A percentile compares a stretch with the other conserved stretches of the same genome.
These are phyloP conservation scores for Sitta carolinensis DNA, from an alignment of 2,797 vertebrate genomes.

Conservation along the genomic window DNA sequence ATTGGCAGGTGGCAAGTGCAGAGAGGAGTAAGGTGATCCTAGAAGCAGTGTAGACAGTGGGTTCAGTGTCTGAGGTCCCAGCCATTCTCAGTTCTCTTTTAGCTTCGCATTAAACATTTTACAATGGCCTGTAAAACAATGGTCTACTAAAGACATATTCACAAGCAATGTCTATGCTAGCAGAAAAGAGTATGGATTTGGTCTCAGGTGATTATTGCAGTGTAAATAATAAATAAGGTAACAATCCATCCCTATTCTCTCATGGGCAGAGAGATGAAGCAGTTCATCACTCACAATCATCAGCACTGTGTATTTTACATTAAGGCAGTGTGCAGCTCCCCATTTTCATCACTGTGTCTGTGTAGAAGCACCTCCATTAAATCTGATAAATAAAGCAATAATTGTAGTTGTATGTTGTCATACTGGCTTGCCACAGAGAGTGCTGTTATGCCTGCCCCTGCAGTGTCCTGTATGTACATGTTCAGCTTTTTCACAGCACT, in stretches of 20 bases:
- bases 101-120: background rate
- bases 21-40: background rate
- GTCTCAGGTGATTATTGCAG: background rate
- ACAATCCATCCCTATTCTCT: background rate
- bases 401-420: fast-evolving
- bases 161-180: background rate
- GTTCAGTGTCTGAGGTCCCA: background rate
- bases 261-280: background rate
- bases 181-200: background rate
- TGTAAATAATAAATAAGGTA: background rate
- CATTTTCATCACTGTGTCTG: background rate
- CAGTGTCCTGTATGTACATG: background rate
- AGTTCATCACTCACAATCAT: background rate
- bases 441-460: background rate
- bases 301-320: background rate
- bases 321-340: background rate
- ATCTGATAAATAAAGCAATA: background rate
- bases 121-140: background rate
- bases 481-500: background rate
- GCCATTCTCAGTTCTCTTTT: background rate
- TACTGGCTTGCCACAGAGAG: background rate
- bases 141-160: background rate
- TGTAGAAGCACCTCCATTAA: background rate
- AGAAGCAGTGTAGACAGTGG: background rate
- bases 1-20: background rate